phyloP scores from a whole-genome alignment of 2,113 vertebrate species.

The Cheilinus undulatus region DNA sequence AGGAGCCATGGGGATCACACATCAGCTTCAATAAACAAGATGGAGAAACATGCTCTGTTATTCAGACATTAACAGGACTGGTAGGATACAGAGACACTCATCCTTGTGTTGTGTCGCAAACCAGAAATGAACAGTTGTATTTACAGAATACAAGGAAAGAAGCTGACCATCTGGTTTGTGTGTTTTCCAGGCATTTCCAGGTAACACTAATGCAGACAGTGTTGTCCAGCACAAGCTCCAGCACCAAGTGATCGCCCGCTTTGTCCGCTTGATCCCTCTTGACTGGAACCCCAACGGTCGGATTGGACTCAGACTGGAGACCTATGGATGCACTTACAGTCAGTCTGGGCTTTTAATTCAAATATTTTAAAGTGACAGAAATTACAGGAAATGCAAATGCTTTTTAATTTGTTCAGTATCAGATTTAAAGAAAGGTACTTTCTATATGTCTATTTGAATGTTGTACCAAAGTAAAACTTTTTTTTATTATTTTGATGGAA shows the following conservation, averaged over 20 bases:
- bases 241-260: conserved; percentile 58
- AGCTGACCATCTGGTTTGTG: neutral
- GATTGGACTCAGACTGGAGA: conserved; percentile 73
- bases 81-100: neutral
- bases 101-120: neutral
- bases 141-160: neutral
- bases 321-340: conserved; percentile 72
- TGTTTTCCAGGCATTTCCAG: conserved; percentile 59
- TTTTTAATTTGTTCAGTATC: no score
- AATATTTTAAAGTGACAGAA: neutral
- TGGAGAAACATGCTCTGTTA: conserved; percentile 3
- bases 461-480: no score
- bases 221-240: conserved; percentile 72
- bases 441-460: no score
- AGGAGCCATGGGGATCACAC: conserved; percentile 17
- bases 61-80: neutral
- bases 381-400: no score
- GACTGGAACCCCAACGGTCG: conserved; percentile 70
- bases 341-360: conserved; percentile 11
- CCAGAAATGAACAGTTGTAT: neutral
- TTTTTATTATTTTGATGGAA: neutral
- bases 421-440: no score
- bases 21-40: conserved; percentile 16
- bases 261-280: conserved; percentile 61
- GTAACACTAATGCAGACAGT: conserved; percentile 72